phyloP scores from a whole-genome alignment of 2,888 invertebrate species.

The Oligia latruncula region DNA sequence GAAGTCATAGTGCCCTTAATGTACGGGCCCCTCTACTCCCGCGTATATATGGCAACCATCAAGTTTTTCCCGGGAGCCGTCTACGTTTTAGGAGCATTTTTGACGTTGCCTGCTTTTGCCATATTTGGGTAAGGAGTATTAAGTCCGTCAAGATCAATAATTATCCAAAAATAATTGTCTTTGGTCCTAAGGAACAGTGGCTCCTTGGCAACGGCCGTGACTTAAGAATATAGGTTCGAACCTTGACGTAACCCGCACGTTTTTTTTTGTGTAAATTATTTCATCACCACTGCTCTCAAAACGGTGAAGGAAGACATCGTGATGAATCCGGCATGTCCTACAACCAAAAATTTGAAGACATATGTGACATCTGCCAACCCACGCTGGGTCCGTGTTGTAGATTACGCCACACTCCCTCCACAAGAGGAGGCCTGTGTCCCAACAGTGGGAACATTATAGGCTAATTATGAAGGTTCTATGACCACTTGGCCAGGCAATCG shows the following conservation, averaged over 20 bases:
- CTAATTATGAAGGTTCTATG: not conserved
- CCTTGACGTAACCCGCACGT: not conserved
- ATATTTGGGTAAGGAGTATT: constrained; percentile 40
- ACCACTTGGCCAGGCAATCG: no score
- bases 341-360: not conserved
- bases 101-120: constrained; percentile 39
- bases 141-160: not conserved
- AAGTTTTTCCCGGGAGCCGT: constrained; percentile 31
- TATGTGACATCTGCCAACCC: not conserved
- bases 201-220: no score
- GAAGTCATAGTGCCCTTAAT: constrained; percentile 36
- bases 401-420: not conserved
- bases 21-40: constrained; percentile 40
- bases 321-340: not conserved
- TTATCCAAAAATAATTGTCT: not conserved
- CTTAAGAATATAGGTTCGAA: not conserved
- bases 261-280: not conserved
- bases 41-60: constrained; percentile 41
- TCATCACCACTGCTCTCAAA: not conserved
- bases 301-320: not conserved
- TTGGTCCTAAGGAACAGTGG: not conserved
- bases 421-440: not conserved
- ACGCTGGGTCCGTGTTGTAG: not conserved
- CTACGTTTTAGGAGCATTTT: constrained; percentile 32
- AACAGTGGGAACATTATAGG: not conserved